Evolutionary conservation across 2,113 vertebrate genomes (phyloP).

Genomic region (Eulacestoma nigropectus): DNA sequence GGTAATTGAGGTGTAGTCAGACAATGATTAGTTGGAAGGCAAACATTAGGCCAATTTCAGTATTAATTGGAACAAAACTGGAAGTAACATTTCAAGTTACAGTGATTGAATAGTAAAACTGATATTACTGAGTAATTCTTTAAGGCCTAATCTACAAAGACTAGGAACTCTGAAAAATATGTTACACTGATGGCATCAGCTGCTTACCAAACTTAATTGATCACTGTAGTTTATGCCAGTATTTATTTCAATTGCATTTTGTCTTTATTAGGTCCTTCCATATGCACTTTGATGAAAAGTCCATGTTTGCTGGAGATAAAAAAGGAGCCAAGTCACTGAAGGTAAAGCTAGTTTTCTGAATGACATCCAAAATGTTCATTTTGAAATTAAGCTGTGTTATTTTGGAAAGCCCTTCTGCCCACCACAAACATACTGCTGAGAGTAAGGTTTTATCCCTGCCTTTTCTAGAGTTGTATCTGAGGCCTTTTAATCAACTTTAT

Average conservation of each 20-base stretch:
- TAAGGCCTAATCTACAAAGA: background rate
- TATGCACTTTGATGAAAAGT: constrained; percentile 98
- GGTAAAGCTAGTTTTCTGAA: constrained; percentile 68
- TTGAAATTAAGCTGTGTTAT: background rate
- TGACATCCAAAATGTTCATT: background rate
- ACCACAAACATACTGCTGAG: background rate
- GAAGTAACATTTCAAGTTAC: background rate
- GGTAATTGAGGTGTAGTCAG: background rate
- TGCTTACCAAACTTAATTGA: background rate
- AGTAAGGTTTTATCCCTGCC: background rate
- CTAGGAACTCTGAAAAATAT: background rate
- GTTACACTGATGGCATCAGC: background rate
- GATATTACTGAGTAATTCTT: background rate
- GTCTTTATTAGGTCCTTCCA: constrained; percentile 81
- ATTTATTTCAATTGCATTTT: background rate
- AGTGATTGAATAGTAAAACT: background rate
- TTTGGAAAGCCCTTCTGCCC: background rate
- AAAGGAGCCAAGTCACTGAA: constrained; percentile 89
- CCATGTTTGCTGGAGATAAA: constrained; percentile 95
- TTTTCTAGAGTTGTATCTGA: background rate
- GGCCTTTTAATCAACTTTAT: background rate
- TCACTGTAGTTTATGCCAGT: background rate
- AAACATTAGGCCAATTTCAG: background rate
- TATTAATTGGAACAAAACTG: background rate
- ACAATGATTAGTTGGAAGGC: background rate